A percentile compares a stretch with the other conserved stretches of the same genome.
These are phyloP conservation scores for Spermophilus dauricus DNA, from an alignment of 2,113 vertebrate genomes.

Conservation along the genomic window DNA sequence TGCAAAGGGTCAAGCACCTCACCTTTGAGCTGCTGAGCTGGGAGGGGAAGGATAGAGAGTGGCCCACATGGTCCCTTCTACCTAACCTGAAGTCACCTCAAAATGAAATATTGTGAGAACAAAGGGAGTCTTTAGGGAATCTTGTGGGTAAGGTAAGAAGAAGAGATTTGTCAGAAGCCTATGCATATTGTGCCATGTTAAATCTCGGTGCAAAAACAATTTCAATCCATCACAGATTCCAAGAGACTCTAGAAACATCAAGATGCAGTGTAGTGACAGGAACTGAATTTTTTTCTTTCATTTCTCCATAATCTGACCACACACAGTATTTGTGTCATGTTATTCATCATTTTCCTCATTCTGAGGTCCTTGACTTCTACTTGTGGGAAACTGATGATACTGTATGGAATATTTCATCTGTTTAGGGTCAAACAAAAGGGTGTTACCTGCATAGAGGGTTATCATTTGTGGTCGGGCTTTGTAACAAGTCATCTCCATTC, in stretches of 20 bases:
- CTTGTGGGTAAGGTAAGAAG: not conserved
- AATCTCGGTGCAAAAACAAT: constrained; percentile 46
- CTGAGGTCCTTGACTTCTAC: not conserved
- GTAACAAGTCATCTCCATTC: not conserved
- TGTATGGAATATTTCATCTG: constrained; percentile 67
- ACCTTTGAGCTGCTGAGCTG: not conserved
- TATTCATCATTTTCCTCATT: not conserved
- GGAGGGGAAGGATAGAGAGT: not conserved
- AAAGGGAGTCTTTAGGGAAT: not conserved
- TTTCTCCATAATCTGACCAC: not conserved
- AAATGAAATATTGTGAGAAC: not conserved
- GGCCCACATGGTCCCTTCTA: not conserved
- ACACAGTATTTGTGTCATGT: accelerated
- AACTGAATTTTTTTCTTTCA: accelerated
- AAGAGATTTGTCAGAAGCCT: not conserved
- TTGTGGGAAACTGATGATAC: not conserved
- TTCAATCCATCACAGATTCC: not conserved
- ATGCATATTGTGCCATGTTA: not conserved
- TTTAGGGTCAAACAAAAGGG: constrained; percentile 54
- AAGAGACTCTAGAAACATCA: not conserved
- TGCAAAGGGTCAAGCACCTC: not conserved
- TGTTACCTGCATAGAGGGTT: not conserved
- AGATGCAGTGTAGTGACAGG: not conserved
- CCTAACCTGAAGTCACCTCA: not conserved
- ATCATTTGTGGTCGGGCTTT: not conserved